These are phyloP conservation scores for Mionectes macconnelli DNA, from an alignment of 2,113 vertebrate species.

Conservation along the genomic window DNA sequence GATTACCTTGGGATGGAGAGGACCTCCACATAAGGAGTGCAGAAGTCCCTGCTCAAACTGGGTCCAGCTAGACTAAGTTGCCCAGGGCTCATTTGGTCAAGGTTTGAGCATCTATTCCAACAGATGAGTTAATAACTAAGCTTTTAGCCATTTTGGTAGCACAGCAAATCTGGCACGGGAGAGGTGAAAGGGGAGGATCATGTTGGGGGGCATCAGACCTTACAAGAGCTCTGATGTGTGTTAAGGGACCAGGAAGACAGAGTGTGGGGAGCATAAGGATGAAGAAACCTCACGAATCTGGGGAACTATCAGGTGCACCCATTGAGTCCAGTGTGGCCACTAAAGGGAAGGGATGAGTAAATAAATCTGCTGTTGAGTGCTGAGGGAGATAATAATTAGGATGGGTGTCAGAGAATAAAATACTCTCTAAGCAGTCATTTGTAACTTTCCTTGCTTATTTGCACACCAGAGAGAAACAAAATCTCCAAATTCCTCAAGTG, in stretches of 20 bases:
- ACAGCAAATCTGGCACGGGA: background rate
- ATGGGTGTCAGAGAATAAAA: background rate
- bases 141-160: background rate
- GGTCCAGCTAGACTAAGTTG: background rate
- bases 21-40: background rate
- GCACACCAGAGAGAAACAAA: background rate
- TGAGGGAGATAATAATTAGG: background rate
- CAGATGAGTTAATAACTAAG: background rate
- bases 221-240: background rate
- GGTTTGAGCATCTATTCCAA: background rate
- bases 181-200: background rate
- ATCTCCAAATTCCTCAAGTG: background rate
- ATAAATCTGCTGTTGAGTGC: background rate
- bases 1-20: background rate
- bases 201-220: background rate
- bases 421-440: background rate
- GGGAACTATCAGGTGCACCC: background rate
- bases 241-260: background rate
- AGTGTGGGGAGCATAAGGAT: background rate
- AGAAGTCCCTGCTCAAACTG: background rate
- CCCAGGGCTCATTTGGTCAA: background rate
- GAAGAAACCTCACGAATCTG: background rate
- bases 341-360: background rate
- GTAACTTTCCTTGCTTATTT: background rate
- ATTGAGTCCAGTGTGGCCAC: background rate